Percentiles rank a stretch among this genome's conserved stretches.
phyloP scores from a whole-genome alignment of 92 coral and sea anemone species.

The Blastomussa wellsi region DNA sequence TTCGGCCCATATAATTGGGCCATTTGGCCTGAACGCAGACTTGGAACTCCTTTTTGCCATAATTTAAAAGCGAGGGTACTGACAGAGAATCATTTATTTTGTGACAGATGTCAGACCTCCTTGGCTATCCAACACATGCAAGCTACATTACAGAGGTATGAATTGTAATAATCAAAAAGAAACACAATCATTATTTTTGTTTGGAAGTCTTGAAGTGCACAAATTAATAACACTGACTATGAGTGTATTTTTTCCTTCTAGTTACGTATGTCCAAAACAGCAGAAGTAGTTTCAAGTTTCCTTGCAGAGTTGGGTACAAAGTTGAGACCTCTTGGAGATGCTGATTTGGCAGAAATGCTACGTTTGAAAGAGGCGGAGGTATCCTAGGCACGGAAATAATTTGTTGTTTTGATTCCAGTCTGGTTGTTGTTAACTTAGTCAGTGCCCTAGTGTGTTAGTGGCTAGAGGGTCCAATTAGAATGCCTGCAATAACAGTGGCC shows the following conservation, averaged over 20 bases:
- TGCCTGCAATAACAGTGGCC: no score
- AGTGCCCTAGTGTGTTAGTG: no score
- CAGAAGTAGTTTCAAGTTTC: conserved; percentile 86
- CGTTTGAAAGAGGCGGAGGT: conserved; percentile 91
- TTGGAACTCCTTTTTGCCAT: no score
- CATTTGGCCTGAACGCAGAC: no score
- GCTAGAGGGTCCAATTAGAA: no score
- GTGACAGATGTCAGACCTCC: conserved; percentile 82
- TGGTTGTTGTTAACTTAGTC: no score
- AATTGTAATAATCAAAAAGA: neutral
- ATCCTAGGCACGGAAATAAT: neutral
- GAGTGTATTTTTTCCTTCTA: neutral
- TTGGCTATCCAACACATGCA: conserved; percentile 94
- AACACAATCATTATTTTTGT: no score
- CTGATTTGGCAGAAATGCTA: conserved; percentile 72
- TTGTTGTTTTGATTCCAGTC: no score
- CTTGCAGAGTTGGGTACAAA: conserved; percentile 74
- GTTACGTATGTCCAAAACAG: conserved; percentile 94
- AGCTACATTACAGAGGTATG: conserved; percentile 90
- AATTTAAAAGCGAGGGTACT: neutral
- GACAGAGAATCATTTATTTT: neutral
- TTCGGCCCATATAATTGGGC: no score
- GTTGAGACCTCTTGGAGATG: conserved; percentile 78
- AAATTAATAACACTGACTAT: no score
- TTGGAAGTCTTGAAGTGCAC: no score